Base-by-base conservation (phyloP, 2,888 invertebrate species). In the Doris montereyensis region DNA sequence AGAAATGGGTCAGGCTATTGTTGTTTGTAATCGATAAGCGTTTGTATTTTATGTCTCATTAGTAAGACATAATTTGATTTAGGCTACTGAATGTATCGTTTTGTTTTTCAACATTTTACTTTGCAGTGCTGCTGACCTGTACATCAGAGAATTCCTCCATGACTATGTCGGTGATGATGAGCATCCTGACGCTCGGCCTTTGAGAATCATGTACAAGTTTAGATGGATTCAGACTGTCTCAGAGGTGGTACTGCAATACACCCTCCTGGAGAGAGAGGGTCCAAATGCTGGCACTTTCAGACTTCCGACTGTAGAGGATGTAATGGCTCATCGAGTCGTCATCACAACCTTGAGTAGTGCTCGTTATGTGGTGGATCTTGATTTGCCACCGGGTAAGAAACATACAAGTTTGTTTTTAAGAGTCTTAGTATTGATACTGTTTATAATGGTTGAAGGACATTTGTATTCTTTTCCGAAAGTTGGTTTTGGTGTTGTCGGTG, bases 61-160 rank as follows among this genome's bases (percentile, higher is more conserved):
- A n/a, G n/a, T n/a, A n/a, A n/a, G n/a, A n/a, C n/a, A n/a, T n/a
- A n/a, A n/a, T n/a, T n/a, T n/a, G n/a, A n/a, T n/a, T n/a, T n/a
- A n/a, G n/a, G n/a, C n/a, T n/a, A n/a, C n/a, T n/a, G n/a, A n/a
- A n/a, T n/a, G n/a, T n/a, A n/a, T n/a, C n/a, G n/a, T n/a, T n/a
- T n/a, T n/a, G n/a, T 21, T 17, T 34, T 1, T 2, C 4, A 34
- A n/a, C n/a, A n/a, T n/a, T 71, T 2, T n/a, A 57, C 65, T 41
- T 80, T 62, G 1, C 87, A 92, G 95, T 87, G 96, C 96, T 17
- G 96, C 96, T 10, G 96, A 96, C 92, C 92, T 96, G 80, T 96
- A 96, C 88, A 95, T 96, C 60, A 95, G 95, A 87, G 96, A 96
- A 87, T 96, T 96, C 90, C 93, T 96, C 78, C 95, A 96, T 91